These are phyloP conservation scores for Diogma glabrata DNA, from an alignment of 2,888 invertebrate species.

Conservation along the genomic window DNA sequence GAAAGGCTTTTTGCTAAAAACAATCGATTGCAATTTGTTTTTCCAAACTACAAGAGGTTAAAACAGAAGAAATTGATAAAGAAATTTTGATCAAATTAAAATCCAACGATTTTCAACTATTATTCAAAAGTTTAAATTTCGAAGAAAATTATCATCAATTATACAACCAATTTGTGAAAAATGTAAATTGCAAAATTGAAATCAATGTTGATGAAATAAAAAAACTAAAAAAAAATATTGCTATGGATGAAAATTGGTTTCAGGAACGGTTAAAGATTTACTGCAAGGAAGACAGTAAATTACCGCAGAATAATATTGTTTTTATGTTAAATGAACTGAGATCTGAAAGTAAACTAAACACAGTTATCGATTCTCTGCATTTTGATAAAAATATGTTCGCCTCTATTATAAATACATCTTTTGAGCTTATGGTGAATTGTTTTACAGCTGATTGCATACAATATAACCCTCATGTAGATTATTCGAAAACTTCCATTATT, in stretches of 20 bases:
- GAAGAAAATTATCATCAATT: too few species aligned
- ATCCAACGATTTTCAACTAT: too few species aligned
- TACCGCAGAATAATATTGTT: constrained; percentile 10
- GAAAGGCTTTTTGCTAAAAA: too few species aligned
- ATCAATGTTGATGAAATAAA: too few species aligned
- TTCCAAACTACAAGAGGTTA: too few species aligned
- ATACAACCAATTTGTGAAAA: too few species aligned
- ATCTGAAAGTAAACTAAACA: constrained; percentile 35
- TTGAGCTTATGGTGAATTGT: constrained; percentile 38
- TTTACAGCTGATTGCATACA: constrained; percentile 35
- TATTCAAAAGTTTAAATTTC: too few species aligned
- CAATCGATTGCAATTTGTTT: too few species aligned
- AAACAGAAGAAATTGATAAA: too few species aligned
- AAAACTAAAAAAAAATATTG: too few species aligned
- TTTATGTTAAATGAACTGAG: constrained; percentile 26
- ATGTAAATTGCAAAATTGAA: too few species aligned
- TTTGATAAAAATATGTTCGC: constrained; percentile 41
- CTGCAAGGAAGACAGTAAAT: background rate
- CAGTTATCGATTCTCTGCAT: constrained; percentile 39
- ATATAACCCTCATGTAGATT: constrained; percentile 35
- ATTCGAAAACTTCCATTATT: constrained; percentile 35
- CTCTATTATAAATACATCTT: constrained; percentile 40
- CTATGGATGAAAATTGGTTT: constrained; percentile 12
- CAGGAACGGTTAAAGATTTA: constrained; percentile 29
- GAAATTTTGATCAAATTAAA: too few species aligned